Conservation (phyloP, 23 tunicate species). For the Styela plicata region DNA sequence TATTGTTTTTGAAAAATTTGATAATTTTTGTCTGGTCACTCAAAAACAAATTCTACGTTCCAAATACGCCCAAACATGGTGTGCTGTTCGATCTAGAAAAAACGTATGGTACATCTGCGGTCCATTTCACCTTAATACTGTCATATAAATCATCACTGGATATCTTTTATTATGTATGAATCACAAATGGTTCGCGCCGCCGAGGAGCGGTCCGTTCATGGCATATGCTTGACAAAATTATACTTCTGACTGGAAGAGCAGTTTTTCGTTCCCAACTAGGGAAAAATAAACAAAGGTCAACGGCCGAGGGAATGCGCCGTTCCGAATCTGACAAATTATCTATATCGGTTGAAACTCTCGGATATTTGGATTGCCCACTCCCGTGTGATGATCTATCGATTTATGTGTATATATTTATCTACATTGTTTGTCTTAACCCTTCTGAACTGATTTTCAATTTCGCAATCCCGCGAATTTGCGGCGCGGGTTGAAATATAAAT, state of each 20-base stretch:
- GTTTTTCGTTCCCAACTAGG: background rate
- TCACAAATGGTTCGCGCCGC: too few relatives aligned
- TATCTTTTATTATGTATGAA: too few relatives aligned
- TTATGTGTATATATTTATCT: background rate
- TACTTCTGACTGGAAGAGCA: too few relatives aligned
- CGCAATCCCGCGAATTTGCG: background rate
- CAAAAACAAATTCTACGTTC: too few relatives aligned
- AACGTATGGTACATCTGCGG: too few relatives aligned
- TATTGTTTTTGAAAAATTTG: background rate
- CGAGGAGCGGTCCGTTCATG: background rate
- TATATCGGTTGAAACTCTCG: background rate
- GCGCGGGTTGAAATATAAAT: background rate
- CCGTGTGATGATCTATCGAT: background rate
- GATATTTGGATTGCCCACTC: background rate
- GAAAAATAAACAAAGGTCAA: background rate
- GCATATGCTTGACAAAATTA: background rate
- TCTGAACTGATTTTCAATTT: background rate
- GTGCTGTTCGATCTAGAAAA: too few relatives aligned
- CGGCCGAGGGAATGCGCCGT: background rate
- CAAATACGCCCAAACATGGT: too few relatives aligned
- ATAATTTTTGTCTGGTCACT: too few relatives aligned
- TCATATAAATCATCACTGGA: too few relatives aligned
- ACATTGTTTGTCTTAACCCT: background rate
- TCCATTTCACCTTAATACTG: too few relatives aligned
- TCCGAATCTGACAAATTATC: background rate